Evolutionary conservation across 2,797 vertebrate species (phyloP).

Genomic region (Hephaestus fuliginosus): DNA sequence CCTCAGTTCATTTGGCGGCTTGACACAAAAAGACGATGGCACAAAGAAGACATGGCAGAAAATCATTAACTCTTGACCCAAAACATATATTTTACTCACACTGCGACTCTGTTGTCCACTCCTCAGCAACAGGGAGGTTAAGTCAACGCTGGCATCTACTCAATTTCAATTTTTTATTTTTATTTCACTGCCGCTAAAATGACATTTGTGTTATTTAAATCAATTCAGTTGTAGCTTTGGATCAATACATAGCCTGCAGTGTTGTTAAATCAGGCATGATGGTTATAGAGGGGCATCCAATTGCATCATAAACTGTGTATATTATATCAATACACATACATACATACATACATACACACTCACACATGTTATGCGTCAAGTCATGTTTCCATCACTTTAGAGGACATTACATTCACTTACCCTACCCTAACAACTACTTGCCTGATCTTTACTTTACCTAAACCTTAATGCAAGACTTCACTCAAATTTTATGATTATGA

Average conservation of each 20-base stretch:
- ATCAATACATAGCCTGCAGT: not conserved
- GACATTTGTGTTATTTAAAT: not conserved
- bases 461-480: too few species aligned
- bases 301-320: too few species aligned
- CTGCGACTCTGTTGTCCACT: not conserved
- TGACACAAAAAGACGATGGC: constrained; percentile 28
- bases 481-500: too few species aligned
- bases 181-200: not conserved
- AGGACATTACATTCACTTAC: too few species aligned
- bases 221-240: not conserved
- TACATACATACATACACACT: too few species aligned
- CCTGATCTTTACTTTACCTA: too few species aligned
- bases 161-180: too few species aligned
- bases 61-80: constrained; percentile 48
- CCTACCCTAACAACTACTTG: too few species aligned
- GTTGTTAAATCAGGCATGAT: constrained; percentile 7
- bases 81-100: constrained; percentile 16
- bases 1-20: constrained; percentile 27
- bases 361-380: too few species aligned
- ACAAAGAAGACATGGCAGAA: constrained; percentile 42
- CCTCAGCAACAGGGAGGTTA: not conserved
- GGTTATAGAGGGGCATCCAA: not conserved
- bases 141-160: not conserved
- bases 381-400: too few species aligned
- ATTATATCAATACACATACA: too few species aligned